Evolutionary conservation across 2,888 invertebrate species (phyloP).

Genomic region (Nineta flava): DNA sequence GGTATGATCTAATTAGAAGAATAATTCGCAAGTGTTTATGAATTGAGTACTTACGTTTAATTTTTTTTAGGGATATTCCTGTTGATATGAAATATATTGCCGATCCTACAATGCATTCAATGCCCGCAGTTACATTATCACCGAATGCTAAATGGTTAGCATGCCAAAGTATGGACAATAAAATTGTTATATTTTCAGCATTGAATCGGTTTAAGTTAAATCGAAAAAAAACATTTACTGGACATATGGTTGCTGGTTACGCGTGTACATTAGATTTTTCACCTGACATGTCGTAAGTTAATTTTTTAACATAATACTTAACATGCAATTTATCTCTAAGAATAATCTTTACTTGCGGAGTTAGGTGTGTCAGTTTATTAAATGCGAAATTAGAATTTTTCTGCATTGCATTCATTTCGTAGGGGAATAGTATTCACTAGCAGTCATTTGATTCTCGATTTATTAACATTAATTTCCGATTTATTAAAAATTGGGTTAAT

Average conservation of each 20-base stretch:
- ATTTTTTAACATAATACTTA: slow-evolving; percentile 5
- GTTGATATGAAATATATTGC: slow-evolving; percentile 99
- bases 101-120: slow-evolving; percentile 98
- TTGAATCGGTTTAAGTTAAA: slow-evolving; percentile 96
- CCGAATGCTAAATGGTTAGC: slow-evolving; percentile 99
- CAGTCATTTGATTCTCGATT: no score
- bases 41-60: background rate
- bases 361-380: no score
- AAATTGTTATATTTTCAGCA: slow-evolving; percentile 94
- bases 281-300: slow-evolving; percentile 83
- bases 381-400: no score
- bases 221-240: slow-evolving; percentile 91
- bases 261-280: slow-evolving; percentile 95
- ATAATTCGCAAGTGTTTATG: background rate
- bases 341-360: no score
- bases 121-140: slow-evolving; percentile 88
- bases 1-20: slow-evolving; percentile 39
- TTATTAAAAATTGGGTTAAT: no score
- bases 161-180: slow-evolving; percentile 99
- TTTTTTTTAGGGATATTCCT: slow-evolving; percentile 55
- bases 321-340: no score
- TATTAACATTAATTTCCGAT: no score
- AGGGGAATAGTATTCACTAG: no score
- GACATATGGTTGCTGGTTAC: slow-evolving; percentile 99
- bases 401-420: no score